Conservation (phyloP, 2,797 vertebrate species). For the Myotis findleyi region DNA sequence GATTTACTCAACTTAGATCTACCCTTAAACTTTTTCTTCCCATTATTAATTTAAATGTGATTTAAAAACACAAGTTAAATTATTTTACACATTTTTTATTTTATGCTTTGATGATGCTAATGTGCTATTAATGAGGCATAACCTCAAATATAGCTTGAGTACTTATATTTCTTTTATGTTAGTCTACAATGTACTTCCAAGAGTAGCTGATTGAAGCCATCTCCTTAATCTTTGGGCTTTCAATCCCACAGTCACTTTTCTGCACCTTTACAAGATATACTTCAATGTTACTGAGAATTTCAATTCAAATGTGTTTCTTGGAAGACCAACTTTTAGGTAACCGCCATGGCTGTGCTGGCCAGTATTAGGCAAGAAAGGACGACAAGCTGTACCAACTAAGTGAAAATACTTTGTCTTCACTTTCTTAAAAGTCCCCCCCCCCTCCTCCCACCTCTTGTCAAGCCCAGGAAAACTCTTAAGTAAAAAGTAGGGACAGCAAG, state of each 20-base stretch:
- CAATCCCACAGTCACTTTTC: background rate
- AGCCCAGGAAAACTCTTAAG: background rate
- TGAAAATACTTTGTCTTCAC: background rate
- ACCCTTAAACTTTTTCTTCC: background rate
- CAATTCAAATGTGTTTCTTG: background rate
- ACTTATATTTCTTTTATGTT: background rate
- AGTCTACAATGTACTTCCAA: background rate
- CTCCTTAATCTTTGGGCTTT: background rate
- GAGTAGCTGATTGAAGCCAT: background rate
- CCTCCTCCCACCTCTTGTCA: background rate
- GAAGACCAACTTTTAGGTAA: constrained; percentile 9
- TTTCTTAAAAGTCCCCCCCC: background rate
- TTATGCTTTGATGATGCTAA: background rate
- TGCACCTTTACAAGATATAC: background rate
- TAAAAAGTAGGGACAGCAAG: background rate
- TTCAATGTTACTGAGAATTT: constrained; percentile 26
- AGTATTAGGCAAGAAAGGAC: background rate
- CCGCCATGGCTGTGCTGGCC: background rate
- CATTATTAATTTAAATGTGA: background rate
- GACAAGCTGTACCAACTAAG: background rate
- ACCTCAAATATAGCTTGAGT: background rate
- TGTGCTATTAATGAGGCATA: background rate
- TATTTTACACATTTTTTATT: background rate
- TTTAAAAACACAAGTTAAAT: background rate
- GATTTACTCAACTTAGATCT: constrained; percentile 19